These are phyloP conservation scores for Spermophilus dauricus DNA, from an alignment of 2,113 vertebrate genomes.

Conservation along the genomic window DNA sequence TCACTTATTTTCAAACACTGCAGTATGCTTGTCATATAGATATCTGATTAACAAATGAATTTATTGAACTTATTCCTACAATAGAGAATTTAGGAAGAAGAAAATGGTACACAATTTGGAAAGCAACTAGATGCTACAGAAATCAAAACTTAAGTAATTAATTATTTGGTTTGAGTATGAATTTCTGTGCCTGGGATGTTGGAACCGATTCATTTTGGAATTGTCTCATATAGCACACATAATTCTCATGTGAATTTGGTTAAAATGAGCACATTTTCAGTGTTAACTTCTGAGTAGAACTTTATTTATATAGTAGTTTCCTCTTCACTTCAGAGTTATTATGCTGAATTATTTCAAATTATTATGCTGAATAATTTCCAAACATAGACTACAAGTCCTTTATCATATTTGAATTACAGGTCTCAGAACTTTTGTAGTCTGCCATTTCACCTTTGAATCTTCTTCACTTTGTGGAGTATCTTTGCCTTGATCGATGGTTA, in stretches of 20 bases:
- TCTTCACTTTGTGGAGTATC: background rate
- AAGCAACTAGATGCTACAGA: background rate
- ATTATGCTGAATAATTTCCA: constrained; percentile 77
- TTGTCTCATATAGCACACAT: background rate
- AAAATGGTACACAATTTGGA: background rate
- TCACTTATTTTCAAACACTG: background rate
- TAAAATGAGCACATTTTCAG: background rate
- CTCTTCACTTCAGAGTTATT: constrained; percentile 59
- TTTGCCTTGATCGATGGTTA: constrained; percentile 61
- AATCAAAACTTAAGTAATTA: background rate
- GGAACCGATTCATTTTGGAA: background rate
- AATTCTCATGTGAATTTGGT: constrained; percentile 6
- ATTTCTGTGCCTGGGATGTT: background rate
- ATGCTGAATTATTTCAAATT: constrained; percentile 77
- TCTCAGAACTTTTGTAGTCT: constrained; percentile 66
- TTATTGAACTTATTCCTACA: background rate
- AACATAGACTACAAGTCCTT: constrained; percentile 78
- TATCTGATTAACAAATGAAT: background rate
- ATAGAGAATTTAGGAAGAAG: background rate
- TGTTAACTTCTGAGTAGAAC: background rate
- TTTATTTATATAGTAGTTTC: background rate
- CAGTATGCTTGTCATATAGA: background rate
- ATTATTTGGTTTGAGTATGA: background rate
- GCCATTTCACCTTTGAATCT: constrained; percentile 57
- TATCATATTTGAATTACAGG: constrained; percentile 79